Conservation (phyloP, 2,797 vertebrate genomes). For the Ara ararauna region DNA sequence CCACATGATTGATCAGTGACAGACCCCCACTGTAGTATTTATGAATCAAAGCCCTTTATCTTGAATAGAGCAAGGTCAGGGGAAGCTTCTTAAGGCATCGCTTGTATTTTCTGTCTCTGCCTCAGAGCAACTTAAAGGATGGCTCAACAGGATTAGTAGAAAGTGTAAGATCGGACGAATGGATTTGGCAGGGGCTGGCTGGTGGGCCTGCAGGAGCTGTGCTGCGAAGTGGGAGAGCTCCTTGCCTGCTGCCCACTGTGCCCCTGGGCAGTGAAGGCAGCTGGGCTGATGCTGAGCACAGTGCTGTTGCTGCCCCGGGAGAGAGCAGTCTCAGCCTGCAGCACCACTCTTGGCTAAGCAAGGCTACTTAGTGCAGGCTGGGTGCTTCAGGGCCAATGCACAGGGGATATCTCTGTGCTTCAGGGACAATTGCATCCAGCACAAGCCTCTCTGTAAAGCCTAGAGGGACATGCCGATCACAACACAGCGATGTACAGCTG, state of each 20-base stretch:
- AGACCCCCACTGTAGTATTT: constrained; percentile 51
- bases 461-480: not conserved
- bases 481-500: not conserved
- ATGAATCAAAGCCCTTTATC: constrained; percentile 66
- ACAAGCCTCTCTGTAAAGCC: not conserved
- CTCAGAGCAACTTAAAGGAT: constrained; percentile 64
- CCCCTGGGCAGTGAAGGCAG: not conserved
- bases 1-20: constrained; percentile 8
- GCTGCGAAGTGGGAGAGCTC: not conserved
- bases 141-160: constrained; percentile 64
- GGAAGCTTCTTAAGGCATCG: constrained; percentile 53
- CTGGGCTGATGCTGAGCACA: not conserved
- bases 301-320: not conserved
- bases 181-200: constrained; percentile 66
- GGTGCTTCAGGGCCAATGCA: not conserved
- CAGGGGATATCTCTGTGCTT: not conserved
- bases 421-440: not conserved
- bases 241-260: not conserved
- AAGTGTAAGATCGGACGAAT: constrained; percentile 54
- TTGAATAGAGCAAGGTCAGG: constrained; percentile 58
- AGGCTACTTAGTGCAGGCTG: not conserved
- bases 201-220: constrained; percentile 51
- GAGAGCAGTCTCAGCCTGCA: not conserved
- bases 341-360: not conserved
- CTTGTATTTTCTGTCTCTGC: constrained; percentile 50